Evolutionary conservation across 2,888 invertebrate genomes (phyloP), one percentile per base, ranked within the genome.

Genomic region (Ypsolopha sequella): DNA sequence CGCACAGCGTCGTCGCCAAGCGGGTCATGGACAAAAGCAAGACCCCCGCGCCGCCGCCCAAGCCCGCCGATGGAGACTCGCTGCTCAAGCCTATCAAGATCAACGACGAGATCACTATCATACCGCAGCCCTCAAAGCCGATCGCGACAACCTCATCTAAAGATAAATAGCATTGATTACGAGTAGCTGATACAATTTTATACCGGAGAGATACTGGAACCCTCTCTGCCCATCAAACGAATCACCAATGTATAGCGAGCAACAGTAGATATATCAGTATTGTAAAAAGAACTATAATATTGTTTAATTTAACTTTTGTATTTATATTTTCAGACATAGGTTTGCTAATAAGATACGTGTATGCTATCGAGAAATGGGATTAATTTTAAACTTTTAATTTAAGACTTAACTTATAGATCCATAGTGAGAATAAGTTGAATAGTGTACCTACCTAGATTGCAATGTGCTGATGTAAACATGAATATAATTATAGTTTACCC

Each of bases 31-130:
- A 93, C 66, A 92, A 92, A 73, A 92, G 91, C 68, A 91, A 89
- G 67, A 74, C 82, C 1, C 59, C 69, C 47, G 59, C 72, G 7
- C 63, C 74, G 11, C 68, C 80, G 52, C 41, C 34, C 14, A 80
- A 78, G 60, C 56, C 64, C 47, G 54, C 65, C 36, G 74, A 81
- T n/a, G 58, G 66, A 33, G 93, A 94, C 64, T 89, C 93, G 24
- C 74, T 93, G 63, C 78, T 94, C 62, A 95, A 95, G 73, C 95
- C 95, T 50, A 76, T 95, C 56, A 95, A 95, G 80, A 95, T 96
- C 66, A 95, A 95, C 76, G 95, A 95, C 74, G 95, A 95, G 82
- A 95, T 95, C 62, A 96, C 96, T 54, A 96, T 96, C 65, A 95
- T 95, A 84, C 95, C 95, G 60, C 95, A 96, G 77, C 95, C 96